A percentile compares a stretch with the other conserved stretches of the same genome.
These are phyloP conservation scores for Acanthosepion pharaonis DNA, from an alignment of 2,888 invertebrate genomes.

Conservation along the genomic window DNA sequence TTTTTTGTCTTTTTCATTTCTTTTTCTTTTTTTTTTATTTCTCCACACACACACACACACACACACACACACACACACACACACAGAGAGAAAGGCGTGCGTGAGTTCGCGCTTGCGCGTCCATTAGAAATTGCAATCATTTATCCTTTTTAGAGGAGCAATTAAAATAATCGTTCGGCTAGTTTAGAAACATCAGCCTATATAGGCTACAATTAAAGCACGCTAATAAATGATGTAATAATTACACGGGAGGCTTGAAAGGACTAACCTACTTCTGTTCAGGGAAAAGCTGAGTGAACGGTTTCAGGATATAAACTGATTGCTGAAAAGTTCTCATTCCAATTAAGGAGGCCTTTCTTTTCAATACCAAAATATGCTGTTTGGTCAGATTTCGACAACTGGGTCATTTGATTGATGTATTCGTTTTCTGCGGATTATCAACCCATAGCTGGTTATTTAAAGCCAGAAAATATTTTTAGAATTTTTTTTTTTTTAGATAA, in stretches of 20 bases:
- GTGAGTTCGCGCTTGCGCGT: not conserved
- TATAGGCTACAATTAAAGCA: not conserved
- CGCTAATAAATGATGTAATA: not conserved
- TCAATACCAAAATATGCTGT: too few species aligned
- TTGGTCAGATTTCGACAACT: too few species aligned
- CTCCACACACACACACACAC: not conserved
- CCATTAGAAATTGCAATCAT: constrained; percentile 33
- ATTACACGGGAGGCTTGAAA: not conserved
- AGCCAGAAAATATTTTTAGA: too few species aligned
- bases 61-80: not conserved
- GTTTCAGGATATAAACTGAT: too few species aligned
- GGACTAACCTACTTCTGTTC: not conserved
- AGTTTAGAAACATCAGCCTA: not conserved
- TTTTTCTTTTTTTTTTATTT: not conserved
- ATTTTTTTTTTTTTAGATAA: too few species aligned
- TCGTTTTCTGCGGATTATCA: too few species aligned
- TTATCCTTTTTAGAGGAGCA: not conserved
- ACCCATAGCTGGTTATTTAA: too few species aligned
- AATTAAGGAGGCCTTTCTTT: too few species aligned
- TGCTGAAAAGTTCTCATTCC: too few species aligned
- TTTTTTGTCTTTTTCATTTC: not conserved
- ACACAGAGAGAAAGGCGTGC: not conserved
- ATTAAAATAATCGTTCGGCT: not conserved
- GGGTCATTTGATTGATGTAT: too few species aligned
- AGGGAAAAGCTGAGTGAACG: not conserved